phyloP scores from a whole-genome alignment of 2,797 vertebrate species.

The Chanos chanos region DNA sequence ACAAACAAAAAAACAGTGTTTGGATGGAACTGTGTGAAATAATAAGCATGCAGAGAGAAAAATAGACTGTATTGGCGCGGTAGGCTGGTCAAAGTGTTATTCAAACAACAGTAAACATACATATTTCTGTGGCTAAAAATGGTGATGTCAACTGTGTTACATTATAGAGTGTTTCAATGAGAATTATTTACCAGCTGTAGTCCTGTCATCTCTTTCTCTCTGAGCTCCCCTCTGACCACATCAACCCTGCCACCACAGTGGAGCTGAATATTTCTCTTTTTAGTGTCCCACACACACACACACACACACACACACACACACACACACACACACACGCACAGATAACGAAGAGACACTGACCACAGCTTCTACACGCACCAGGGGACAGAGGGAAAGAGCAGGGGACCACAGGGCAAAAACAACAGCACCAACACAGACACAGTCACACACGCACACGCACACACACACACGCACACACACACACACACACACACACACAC shows the following conservation, averaged over 20 bases:
- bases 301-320: constrained; percentile 22
- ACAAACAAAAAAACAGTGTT: too few species aligned
- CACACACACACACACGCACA: constrained; percentile 8
- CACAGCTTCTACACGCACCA: constrained; percentile 59
- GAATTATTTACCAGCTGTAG: constrained; percentile 64
- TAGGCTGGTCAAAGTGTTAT: too few species aligned
- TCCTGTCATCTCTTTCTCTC: constrained; percentile 51
- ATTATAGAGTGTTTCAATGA: constrained; percentile 51
- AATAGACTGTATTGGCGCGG: too few species aligned
- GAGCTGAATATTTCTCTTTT: constrained; percentile 69
- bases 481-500: constrained; percentile 41
- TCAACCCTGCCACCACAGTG: constrained; percentile 1
- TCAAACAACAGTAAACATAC: too few species aligned
- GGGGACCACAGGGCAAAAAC: too few species aligned
- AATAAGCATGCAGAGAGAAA: too few species aligned
- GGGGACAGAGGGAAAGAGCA: too few species aligned
- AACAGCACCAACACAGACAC: too few species aligned
- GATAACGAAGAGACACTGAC: constrained; percentile 14
- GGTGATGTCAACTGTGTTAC: constrained; percentile 46
- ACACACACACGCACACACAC: constrained; percentile 19
- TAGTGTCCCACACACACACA: constrained; percentile 41
- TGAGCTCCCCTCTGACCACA: constrained; percentile 32
- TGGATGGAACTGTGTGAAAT: too few species aligned
- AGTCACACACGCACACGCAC: constrained; percentile 51
- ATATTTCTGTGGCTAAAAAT: constrained; percentile 43